phyloP scores from a whole-genome alignment of 2,888 invertebrate genomes.

The Trichopria drosophilae region DNA sequence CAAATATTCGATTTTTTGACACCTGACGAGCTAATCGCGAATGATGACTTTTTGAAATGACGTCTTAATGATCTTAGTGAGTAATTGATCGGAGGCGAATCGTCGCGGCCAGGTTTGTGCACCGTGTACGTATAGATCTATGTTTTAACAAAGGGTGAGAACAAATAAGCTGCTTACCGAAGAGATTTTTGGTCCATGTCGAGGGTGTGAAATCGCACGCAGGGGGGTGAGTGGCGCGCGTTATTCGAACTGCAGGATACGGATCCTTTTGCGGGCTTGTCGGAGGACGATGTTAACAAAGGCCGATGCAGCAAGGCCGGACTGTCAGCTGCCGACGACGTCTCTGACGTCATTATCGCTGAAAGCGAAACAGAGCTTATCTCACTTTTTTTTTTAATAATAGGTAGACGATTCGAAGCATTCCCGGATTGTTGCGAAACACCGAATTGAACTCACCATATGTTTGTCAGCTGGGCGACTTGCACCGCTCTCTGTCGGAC shows the following conservation, averaged over 20 bases:
- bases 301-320: constrained; percentile 50
- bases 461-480: constrained; percentile 43
- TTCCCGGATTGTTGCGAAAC: background rate
- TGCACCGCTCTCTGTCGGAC: constrained; percentile 35
- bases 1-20: no score
- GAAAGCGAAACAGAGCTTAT: constrained; percentile 31
- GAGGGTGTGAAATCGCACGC: constrained; percentile 48
- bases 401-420: no score
- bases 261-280: constrained; percentile 22
- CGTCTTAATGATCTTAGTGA: no score
- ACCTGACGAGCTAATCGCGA: no score
- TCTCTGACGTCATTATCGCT: constrained; percentile 52
- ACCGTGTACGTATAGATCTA: background rate
- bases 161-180: constrained; percentile 20
- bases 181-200: constrained; percentile 51
- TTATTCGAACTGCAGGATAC: constrained; percentile 36
- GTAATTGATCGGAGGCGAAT: background rate
- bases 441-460: constrained; percentile 33
- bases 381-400: no score
- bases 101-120: background rate
- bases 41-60: no score
- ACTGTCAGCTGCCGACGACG: constrained; percentile 52
- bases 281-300: constrained; percentile 48
- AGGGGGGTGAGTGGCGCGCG: constrained; percentile 44
- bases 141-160: background rate